Evolutionary conservation across 2,888 invertebrate species (phyloP), one percentile per base, ranked within the genome.

Genomic region (Metellina segmentata): DNA sequence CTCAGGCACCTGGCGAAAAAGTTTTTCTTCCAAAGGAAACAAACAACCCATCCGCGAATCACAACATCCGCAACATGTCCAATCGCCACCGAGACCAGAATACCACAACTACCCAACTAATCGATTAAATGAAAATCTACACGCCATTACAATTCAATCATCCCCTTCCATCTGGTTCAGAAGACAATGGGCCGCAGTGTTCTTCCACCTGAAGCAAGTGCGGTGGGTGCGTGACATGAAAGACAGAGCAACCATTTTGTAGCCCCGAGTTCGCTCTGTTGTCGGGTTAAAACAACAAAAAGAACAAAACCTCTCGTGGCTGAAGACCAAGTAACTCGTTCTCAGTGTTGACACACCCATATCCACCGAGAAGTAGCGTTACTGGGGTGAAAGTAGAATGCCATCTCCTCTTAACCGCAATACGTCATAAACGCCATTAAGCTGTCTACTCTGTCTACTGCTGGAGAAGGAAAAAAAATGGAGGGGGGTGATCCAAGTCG

Each of bases 351-450:
- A 34, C 34, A 34, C 34, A 34, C 49, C 75, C 34, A 11, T 75
- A 49, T 13, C 49, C 20, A 20, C 49, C 11, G 34, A 20, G 7
- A 49, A 77, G 49, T 8, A 77, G 34, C 34, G 34, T 34, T 34
- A 34, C 34, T 34, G 34, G 51, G 86, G 90, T 91, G 90, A 91
- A 91, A 91, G 90, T 91, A 77, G 86, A 74, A 70, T 78, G 90
- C 71, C 81, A 75, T 79, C 71, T 78, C 79, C 86, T 81, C 86
- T 91, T 86, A 82, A 91, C 90, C 90, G 81, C 86, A 78, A 91
- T 91, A 86, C 90, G 90, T 91, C 90, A 91, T 91, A 86, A 91
- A 77, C 90, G 70, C 71, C 82, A 91, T 91, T 86, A 90, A 48
- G 48, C 53, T 72, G 89, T 85, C 72, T 52, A 61, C 81, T 81